Base-by-base conservation (phyloP, 2,888 invertebrate genomes). In the Auanema freiburgensis region DNA sequence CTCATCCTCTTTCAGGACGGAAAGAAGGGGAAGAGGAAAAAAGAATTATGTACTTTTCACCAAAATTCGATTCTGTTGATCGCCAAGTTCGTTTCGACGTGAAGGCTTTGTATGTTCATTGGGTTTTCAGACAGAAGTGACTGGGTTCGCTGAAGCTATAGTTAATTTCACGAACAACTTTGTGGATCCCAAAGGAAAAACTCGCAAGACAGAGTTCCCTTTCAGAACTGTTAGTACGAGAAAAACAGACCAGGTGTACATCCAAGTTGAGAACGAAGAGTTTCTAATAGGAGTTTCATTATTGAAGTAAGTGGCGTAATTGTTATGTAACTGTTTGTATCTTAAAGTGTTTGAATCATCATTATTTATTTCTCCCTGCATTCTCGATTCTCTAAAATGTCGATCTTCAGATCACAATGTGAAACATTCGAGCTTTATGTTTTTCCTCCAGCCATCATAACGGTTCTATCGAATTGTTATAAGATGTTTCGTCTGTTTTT, bases 111-210 rank as follows among this genome's bases (percentile, higher is more conserved):
- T 21, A 5, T 18, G 1, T 1, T 55, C 8, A 23, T 8, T 23
- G 41, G 11, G 49, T 33, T 69, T 76, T 58, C 60, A 81, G 79
- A 91, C 95, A 79, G 92, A 91, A 85, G 91, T 92, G 85, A 91
- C 96, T 71, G 96, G 97, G 1, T 87, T 97, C 49, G 92, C 92
- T 84, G 95, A 96, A 87, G 96, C 95, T 43, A 91, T 96, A 59
- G 90, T 94, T 54, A 91, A 92, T 84, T 97, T 97, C 86, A 91
- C 94, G 77, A 89, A 91, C 18, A 76, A 76, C 43, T 79, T 83
- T 57, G 61, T 67, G 21, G 49, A 55, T 46, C 49, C 51, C 24
- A 61, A 57, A 18, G 60, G 63, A 42, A 18, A 53, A 5, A 60
- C 41, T 25, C 59, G 60, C n/a, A 57, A 55, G 44, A 65, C 59